Evolutionary conservation across 2,113 vertebrate species (phyloP), one percentile per base, ranked within the genome.

Genomic region (Eulemur macaco): DNA sequence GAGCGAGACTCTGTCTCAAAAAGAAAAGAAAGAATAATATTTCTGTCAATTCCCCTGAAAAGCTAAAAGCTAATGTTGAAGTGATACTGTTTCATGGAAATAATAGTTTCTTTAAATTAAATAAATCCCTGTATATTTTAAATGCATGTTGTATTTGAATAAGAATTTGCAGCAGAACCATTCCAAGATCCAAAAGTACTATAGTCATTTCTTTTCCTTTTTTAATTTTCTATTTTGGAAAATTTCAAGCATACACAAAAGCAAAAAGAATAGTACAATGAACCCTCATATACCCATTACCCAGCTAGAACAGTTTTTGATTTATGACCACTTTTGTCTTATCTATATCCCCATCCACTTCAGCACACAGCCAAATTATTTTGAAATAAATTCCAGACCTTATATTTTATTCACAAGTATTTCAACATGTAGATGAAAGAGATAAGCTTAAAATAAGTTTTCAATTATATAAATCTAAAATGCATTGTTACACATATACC

Each of bases 211-310:
- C 45, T 20, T 37, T 90, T 81, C 64, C 21, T 54, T 58, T 76
- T 83, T 92, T 92, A 52, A n/a, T 27, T 91, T 94, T 76, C 11
- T 82, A 13, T 91, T 91, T 91, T 50, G 42, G 78, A 56, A 73
- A 86, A 85, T 50, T 90, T 80, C 31, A 73, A 80, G 45, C 8
- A 47, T 64, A 80, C 9, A 64, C 18, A 80, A 29, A 85, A 83
- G 69, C 89, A 84, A 73, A 56, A 31, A n/a, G 31, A 47, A 77
- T 39, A 58, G 34, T 63, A 37, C 10, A 52, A 8, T 37, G 63
- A 89, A 56, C 37, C 52, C 5, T 37, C 54, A 64, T 25, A 50
- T 73, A 54, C n/a, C 60, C 23, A 25, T 63, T 56, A 31, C 21
- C 64, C 23, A 71, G n/a, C 80, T 84, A 56, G 42, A 89, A 7